Percentiles rank a stretch among this genome's conserved stretches.
phyloP scores from a whole-genome alignment of 2,797 vertebrate species.

The Bradypodion ventrale region DNA sequence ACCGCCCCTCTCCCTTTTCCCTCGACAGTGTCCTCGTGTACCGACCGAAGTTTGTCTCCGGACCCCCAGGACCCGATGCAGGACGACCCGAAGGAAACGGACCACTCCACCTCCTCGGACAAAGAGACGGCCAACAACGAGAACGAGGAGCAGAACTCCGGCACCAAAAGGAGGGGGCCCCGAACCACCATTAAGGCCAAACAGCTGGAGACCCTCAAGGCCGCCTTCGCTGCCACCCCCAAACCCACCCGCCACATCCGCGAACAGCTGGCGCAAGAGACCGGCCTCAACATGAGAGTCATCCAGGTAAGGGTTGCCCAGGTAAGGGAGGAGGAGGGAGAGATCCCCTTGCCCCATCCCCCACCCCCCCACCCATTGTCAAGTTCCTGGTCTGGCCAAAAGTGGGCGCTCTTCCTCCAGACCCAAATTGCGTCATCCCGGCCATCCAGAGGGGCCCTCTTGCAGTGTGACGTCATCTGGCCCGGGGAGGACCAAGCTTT shows the following conservation, averaged over 20 bases:
- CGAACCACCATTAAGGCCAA: slow-evolving; percentile 98
- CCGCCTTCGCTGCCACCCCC: slow-evolving; percentile 92
- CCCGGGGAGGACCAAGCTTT: neutral
- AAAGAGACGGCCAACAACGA: slow-evolving; percentile 95
- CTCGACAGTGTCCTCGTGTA: slow-evolving; percentile 92
- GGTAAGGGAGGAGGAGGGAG: too few species aligned
- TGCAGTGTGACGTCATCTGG: neutral
- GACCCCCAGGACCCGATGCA: slow-evolving; percentile 91
- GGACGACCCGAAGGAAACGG: slow-evolving; percentile 94
- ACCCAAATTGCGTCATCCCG: neutral
- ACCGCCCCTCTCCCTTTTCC: slow-evolving; percentile 43
- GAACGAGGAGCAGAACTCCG: slow-evolving; percentile 94
- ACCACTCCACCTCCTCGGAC: slow-evolving; percentile 95
- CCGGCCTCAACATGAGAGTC: slow-evolving; percentile 93
- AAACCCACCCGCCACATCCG: slow-evolving; percentile 94
- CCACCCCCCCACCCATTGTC: too few species aligned
- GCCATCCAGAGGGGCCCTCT: neutral
- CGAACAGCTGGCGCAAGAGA: slow-evolving; percentile 93
- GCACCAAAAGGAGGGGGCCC: slow-evolving; percentile 89
- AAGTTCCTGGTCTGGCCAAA: neutral
- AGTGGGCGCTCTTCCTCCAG: neutral
- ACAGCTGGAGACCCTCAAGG: slow-evolving; percentile 93
- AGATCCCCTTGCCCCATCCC: too few species aligned
- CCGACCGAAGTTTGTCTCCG: slow-evolving; percentile 95
- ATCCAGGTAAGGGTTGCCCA: slow-evolving; percentile 94